phyloP scores from a whole-genome alignment of 2,888 invertebrate species.

The Rhingia campestris region DNA sequence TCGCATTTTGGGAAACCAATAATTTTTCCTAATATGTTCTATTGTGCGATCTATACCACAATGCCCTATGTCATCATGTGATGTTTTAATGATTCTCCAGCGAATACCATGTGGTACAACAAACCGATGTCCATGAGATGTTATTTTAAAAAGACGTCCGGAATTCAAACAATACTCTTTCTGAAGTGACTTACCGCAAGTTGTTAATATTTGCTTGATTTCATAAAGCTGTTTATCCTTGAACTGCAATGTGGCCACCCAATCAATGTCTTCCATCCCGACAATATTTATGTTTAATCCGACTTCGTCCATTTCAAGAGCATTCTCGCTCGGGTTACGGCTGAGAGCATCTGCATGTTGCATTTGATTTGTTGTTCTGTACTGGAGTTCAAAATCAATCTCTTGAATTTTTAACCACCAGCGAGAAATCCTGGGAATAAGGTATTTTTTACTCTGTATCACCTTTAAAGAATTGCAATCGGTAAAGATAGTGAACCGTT shows the following conservation, averaged over 20 bases:
- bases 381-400: slow-evolving; percentile 62
- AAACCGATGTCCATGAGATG: neutral
- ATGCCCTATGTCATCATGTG: neutral
- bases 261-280: slow-evolving; percentile 21
- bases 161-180: neutral
- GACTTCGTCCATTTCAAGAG: slow-evolving; percentile 24
- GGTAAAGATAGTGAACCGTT: no score
- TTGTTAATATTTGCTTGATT: neutral
- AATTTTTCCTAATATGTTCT: neutral
- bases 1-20: slow-evolving; percentile 1
- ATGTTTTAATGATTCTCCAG: slow-evolving; percentile 21
- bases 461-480: no score
- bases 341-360: slow-evolving; percentile 57
- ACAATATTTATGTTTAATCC: slow-evolving; percentile 20
- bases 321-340: slow-evolving; percentile 23
- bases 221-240: neutral
- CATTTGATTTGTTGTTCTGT: slow-evolving; percentile 58
- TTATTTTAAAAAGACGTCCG: neutral
- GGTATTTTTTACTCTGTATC: no score
- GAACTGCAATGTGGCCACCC: slow-evolving; percentile 3
- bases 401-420: slow-evolving; percentile 31
- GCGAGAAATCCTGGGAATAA: no score
- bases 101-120: slow-evolving; percentile 33
- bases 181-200: neutral
- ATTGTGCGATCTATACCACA: neutral